Evolutionary conservation across 2,888 invertebrate species (phyloP), one percentile per base, ranked within the genome.

Genomic region (Drosophila rellima): DNA sequence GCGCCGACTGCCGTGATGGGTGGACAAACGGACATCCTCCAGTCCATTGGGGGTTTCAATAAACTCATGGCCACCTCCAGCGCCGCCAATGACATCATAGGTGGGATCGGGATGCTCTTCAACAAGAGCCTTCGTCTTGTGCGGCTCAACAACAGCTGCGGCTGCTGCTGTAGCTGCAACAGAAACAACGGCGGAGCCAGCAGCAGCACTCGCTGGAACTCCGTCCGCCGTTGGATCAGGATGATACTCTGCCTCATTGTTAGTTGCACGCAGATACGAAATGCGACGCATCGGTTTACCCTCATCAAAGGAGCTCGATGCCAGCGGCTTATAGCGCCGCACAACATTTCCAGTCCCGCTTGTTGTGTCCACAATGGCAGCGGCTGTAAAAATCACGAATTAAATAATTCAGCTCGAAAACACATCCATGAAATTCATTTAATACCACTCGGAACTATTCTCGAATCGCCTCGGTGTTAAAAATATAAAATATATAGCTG

Each of bases 231-330:
- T 57, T 26, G 69, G 65, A 11, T 80, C 77, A 1, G 82, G 80
- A 52, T 85, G 80, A 88, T 95, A 95, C 90, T 96, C 96, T 76
- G 96, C 78, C 71, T 96, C 96, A 94, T 96, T 93, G 65, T 92
- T 97, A 10, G 98, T 98, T 44, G 98, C 98, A 93, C 97, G 97
- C 79, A 98, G 94, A 93, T 98, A 98, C n/a, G 98, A 98, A 79
- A 97, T 97, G 82, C 98, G 94, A 81, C 98, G 95, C 93, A 96
- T 96, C 23, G 96, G 95, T 76, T 97, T 95, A 89, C 97, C 97
- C 91, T 98, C 98, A 91, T 97, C 96, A 91, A 96, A 96, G 23
- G 86, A 88, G 57, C 81, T 78, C 94, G 92, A 74, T 91, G 93
- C 86, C 82, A 91, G 90, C 69, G 91, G 88, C 70, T 91, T 92